Evolutionary conservation across 2,888 invertebrate species (phyloP).

Genomic region (Drosophila mayaguana): DNA sequence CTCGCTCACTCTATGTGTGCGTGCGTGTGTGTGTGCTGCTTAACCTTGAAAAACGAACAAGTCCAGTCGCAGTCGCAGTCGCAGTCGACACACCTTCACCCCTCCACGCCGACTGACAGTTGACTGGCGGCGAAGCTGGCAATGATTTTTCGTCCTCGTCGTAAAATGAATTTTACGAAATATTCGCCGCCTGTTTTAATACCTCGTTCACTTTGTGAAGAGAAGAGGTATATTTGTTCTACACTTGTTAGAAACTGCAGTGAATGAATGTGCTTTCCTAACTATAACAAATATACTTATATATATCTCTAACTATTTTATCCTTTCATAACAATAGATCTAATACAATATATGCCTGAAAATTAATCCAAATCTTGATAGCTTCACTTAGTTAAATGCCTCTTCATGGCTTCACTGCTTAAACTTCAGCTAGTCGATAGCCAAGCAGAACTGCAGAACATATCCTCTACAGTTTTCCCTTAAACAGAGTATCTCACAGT

Average conservation of each 20-base stretch:
- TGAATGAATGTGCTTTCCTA: no score
- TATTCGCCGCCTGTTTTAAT: slow-evolving; percentile 45
- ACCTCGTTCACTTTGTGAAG: not conserved
- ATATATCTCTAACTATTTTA: no score
- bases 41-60: slow-evolving; percentile 84
- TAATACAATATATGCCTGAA: not conserved
- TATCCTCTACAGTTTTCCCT: no score
- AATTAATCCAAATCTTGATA: not conserved
- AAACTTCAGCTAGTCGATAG: not conserved
- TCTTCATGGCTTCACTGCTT: not conserved
- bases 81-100: slow-evolving; percentile 26
- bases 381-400: not conserved
- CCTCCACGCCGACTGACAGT: slow-evolving; percentile 28
- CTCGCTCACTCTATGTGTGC: slow-evolving; percentile 26
- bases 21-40: slow-evolving; percentile 52
- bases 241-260: no score
- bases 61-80: slow-evolving; percentile 80
- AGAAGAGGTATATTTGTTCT: not conserved
- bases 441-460: not conserved
- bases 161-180: slow-evolving; percentile 79
- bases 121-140: slow-evolving; percentile 64
- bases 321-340: no score
- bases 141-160: slow-evolving; percentile 76
- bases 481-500: not conserved
- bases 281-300: no score